Conservation (phyloP, 2,797 vertebrate genomes). For the Chanos chanos region DNA sequence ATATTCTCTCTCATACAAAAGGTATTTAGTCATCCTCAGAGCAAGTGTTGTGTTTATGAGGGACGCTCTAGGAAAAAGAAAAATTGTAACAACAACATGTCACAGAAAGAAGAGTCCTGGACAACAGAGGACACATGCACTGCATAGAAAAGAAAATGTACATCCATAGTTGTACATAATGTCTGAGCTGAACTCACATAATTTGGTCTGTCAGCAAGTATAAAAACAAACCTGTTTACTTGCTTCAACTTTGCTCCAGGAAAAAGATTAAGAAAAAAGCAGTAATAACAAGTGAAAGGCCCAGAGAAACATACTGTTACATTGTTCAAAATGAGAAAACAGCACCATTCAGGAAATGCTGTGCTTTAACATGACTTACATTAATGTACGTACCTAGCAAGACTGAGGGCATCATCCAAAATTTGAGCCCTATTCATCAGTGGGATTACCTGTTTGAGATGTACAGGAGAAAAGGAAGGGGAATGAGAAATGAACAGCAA, state of each 20-base stretch:
- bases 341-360: too few species aligned
- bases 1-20: slow-evolving; percentile 69
- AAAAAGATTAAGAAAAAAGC: too few species aligned
- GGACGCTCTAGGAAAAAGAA: slow-evolving; percentile 65
- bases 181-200: not conserved
- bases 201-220: too few species aligned
- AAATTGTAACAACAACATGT: too few species aligned
- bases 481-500: too few species aligned
- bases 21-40: slow-evolving; percentile 79
- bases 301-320: too few species aligned
- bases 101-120: not conserved
- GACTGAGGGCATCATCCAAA: slow-evolving; percentile 84
- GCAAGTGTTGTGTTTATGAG: slow-evolving; percentile 69
- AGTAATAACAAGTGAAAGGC: too few species aligned
- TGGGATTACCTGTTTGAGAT: slow-evolving; percentile 75
- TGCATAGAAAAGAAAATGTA: not conserved
- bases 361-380: too few species aligned
- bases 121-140: not conserved
- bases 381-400: slow-evolving; percentile 92
- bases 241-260: too few species aligned
- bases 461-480: not conserved
- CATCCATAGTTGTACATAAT: not conserved
- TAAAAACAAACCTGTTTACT: too few species aligned
- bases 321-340: too few species aligned
- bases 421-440: slow-evolving; percentile 86